A percentile compares a stretch with the other conserved stretches of the same genome.
phyloP scores from a whole-genome alignment of 2,797 vertebrate genomes.

The Periophthalmus magnuspinnatus region DNA sequence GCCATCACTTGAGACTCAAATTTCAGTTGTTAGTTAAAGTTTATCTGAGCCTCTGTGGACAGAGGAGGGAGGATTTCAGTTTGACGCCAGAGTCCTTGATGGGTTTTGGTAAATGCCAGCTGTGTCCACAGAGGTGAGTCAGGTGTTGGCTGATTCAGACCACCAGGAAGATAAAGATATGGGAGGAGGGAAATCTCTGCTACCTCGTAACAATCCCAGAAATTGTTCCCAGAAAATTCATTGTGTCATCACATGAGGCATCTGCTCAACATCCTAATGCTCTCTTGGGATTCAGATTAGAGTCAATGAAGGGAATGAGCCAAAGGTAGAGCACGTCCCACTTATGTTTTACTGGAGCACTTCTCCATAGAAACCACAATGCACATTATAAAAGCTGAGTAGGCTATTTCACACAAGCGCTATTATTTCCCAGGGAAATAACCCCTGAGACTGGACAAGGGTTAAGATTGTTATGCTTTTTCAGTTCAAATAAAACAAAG shows the following conservation, averaged over 20 bases:
- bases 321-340: constrained; percentile 14
- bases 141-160: constrained; percentile 63
- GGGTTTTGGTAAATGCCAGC: constrained; percentile 60
- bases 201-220: constrained; percentile 30
- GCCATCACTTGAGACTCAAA: neutral
- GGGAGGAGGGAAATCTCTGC: constrained; percentile 12
- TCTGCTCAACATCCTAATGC: constrained; percentile 30
- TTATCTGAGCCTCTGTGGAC: constrained; percentile 13
- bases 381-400: constrained; percentile 32
- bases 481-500: neutral
- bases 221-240: constrained; percentile 66
- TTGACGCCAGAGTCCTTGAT: constrained; percentile 40
- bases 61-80: constrained; percentile 11
- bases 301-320: constrained; percentile 31
- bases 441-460: neutral
- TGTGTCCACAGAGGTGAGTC: constrained; percentile 67
- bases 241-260: constrained; percentile 66
- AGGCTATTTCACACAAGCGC: constrained; percentile 2
- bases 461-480: neutral
- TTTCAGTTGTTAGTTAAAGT: constrained; percentile 2
- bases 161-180: constrained; percentile 20
- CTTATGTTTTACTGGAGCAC: constrained; percentile 1
- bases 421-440: constrained; percentile 13
- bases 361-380: constrained; percentile 33
- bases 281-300: constrained; percentile 22